phyloP scores from a whole-genome alignment of 2,888 invertebrate genomes.

The Mylabris sibirica region DNA sequence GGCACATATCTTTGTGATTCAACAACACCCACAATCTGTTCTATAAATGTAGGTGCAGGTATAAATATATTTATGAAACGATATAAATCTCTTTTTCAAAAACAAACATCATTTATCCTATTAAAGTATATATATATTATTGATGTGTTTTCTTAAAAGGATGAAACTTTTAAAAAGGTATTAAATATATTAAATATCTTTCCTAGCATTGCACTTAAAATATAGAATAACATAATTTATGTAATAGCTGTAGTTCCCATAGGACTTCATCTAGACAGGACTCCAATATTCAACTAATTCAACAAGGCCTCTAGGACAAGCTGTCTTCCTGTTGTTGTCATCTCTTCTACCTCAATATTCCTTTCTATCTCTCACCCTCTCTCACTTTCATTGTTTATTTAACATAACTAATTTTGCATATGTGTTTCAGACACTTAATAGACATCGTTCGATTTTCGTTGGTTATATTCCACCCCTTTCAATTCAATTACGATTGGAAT shows the following conservation, averaged over 20 bases:
- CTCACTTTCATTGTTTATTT: neutral
- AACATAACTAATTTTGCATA: conserved; percentile 25
- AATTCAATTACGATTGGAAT: conserved; percentile 3
- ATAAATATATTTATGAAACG: too few relatives aligned
- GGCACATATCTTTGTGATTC: conserved; percentile 30
- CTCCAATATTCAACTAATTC: conserved; percentile 32
- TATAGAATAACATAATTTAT: conserved; percentile 31
- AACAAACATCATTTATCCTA: neutral
- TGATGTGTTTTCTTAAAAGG: neutral
- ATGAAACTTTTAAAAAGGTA: neutral
- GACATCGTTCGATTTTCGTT: neutral
- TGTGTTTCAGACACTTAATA: conserved; percentile 10
- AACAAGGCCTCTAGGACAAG: conserved; percentile 32
- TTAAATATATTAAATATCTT: neutral
- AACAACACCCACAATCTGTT: conserved; percentile 13
- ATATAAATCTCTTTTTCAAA: conserved; percentile 16
- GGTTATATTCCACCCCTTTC: neutral
- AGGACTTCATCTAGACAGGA: conserved; percentile 29
- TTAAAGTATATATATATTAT: neutral
- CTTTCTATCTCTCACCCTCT: neutral
- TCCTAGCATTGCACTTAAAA: conserved; percentile 23
- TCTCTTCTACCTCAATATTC: neutral
- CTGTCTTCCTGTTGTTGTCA: conserved; percentile 27
- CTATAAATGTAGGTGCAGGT: too few relatives aligned
- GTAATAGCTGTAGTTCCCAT: conserved; percentile 24